Evolutionary conservation across 1,140 invertebrate species (phyloP).

Genomic region (Drosophila pruinosa): DNA sequence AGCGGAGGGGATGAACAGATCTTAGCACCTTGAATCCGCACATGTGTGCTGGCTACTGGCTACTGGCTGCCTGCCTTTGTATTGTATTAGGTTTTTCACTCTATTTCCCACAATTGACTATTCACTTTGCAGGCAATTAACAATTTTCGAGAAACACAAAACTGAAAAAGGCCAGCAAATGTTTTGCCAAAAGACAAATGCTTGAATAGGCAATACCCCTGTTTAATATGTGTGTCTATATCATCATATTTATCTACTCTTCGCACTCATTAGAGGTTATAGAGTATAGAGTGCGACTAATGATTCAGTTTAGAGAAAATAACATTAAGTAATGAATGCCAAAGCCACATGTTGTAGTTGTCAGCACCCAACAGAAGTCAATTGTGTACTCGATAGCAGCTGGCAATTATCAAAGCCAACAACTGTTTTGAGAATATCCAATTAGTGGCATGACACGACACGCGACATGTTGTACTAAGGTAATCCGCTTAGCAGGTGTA

Average conservation of each 20-base stretch:
- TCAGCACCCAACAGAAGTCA: slow-evolving; percentile 10
- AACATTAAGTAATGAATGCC: slow-evolving; percentile 45
- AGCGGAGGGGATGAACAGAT: slow-evolving; percentile 11
- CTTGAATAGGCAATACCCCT: not conserved
- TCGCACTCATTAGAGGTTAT: too few relatives aligned
- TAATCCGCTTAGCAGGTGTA: slow-evolving; percentile 9
- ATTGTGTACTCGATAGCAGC: not conserved
- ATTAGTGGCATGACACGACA: slow-evolving; percentile 38
- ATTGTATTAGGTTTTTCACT: slow-evolving; percentile 18
- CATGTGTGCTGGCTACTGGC: too few relatives aligned
- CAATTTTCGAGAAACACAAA: slow-evolving; percentile 70
- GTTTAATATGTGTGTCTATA: too few relatives aligned
- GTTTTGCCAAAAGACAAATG: not conserved
- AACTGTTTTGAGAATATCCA: slow-evolving; percentile 44
- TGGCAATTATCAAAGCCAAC: slow-evolving; percentile 30
- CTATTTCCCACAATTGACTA: slow-evolving; percentile 58
- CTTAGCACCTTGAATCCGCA: slow-evolving; percentile 28
- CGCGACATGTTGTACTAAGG: not conserved
- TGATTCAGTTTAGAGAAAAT: slow-evolving; percentile 37
- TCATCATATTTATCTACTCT: too few relatives aligned
- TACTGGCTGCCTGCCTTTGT: slow-evolving; percentile 27
- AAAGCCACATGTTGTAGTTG: too few relatives aligned
- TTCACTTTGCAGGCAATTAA: slow-evolving; percentile 76
- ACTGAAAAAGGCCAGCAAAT: slow-evolving; percentile 8
- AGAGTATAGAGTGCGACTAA: slow-evolving; percentile 23